Conservation (phyloP, 1,140 invertebrate genomes). For the Drosophila suzukii region DNA sequence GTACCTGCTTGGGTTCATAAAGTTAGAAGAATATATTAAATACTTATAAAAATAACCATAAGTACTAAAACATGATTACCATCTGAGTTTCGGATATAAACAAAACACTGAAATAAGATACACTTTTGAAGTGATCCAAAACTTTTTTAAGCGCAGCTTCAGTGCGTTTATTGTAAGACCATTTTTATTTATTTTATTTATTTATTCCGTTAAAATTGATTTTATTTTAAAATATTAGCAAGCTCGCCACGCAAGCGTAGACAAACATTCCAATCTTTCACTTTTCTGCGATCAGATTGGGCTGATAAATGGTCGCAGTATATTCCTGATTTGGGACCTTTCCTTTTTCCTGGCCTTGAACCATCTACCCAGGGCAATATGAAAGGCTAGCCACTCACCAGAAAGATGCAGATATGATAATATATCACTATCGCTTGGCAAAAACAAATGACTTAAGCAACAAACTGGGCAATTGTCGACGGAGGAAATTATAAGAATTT, state of each 20-base stretch:
- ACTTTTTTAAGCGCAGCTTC: background rate
- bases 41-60: too few species aligned
- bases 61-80: too few species aligned
- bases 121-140: background rate
- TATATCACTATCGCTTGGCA: background rate
- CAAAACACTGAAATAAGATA: background rate
- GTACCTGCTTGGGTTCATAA: too few species aligned
- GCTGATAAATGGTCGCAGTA: conserved; percentile 17
- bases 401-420: conserved; percentile 9
- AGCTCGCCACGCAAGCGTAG: background rate
- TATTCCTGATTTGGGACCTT: conserved; percentile 5
- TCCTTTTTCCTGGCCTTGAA: conserved; percentile 20
- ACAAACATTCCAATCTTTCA: conserved; percentile 39
- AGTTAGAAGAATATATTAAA: too few species aligned
- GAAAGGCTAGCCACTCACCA: background rate
- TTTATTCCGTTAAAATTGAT: background rate
- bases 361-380: conserved; percentile 7
- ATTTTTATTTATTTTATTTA: background rate
- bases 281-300: conserved; percentile 33
- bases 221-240: background rate
- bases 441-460: conserved; percentile 70
- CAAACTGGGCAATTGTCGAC: conserved; percentile 45
- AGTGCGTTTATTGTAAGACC: background rate
- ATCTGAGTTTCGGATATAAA: too few species aligned
- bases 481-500: conserved; percentile 42